These are phyloP conservation scores for Rhineura floridana DNA, from an alignment of 2,113 vertebrate genomes.

Conservation along the genomic window DNA sequence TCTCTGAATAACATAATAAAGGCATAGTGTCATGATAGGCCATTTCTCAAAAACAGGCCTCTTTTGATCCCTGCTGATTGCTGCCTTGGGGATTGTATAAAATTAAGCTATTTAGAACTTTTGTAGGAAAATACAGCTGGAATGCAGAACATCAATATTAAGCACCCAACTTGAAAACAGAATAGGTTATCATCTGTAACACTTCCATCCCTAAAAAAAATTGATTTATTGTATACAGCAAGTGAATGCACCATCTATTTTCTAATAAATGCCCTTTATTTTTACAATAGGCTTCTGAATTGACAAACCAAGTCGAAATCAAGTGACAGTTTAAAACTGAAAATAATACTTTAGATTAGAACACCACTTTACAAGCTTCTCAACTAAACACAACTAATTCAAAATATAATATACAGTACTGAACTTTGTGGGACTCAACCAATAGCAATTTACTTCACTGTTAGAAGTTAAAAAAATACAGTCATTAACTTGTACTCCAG, in stretches of 20 bases:
- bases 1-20: background rate
- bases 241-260: background rate
- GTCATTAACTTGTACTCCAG: background rate
- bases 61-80: conserved; percentile 37
- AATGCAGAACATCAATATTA: background rate
- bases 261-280: background rate
- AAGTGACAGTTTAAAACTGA: conserved; percentile 8
- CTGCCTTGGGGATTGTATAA: conserved; percentile 38
- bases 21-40: background rate
- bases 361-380: background rate
- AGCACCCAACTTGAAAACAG: background rate
- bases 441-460: background rate
- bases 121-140: conserved; percentile 35
- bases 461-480: background rate
- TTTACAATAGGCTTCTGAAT: background rate
- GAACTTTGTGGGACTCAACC: background rate
- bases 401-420: fast-evolving
- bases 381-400: background rate
- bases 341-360: background rate
- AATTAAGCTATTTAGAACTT: conserved; percentile 2
- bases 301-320: background rate
- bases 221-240: background rate
- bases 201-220: background rate
- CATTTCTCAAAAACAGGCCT: conserved; percentile 19
- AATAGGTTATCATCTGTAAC: background rate